A percentile compares a stretch with the other conserved stretches of the same genome.
These are phyloP conservation scores for Lysandra coridon DNA, from an alignment of 2,888 invertebrate species.

Conservation along the genomic window DNA sequence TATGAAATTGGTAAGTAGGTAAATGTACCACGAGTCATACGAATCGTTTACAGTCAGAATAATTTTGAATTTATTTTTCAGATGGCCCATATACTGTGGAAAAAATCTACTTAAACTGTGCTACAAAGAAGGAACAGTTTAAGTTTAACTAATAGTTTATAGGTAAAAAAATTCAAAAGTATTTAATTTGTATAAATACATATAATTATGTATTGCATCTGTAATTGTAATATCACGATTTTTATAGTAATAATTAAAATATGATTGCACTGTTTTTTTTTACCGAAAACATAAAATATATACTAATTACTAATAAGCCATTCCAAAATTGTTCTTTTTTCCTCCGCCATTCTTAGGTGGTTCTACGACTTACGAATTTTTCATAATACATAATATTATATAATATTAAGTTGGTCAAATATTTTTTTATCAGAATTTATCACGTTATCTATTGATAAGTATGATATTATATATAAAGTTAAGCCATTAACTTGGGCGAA, in stretches of 20 bases:
- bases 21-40: not conserved
- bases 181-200: not conserved
- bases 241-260: no score
- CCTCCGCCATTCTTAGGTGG: no score
- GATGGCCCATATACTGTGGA: constrained; percentile 75
- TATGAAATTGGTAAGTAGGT: constrained; percentile 78
- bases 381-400: no score
- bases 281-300: no score
- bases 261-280: no score
- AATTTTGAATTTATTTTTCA: constrained; percentile 45
- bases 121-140: constrained; percentile 43
- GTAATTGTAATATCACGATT: no score
- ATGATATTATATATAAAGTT: not conserved
- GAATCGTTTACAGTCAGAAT: not conserved
- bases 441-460: not conserved
- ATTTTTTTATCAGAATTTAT: not conserved
- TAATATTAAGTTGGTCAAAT: not conserved
- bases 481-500: not conserved
- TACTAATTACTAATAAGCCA: no score
- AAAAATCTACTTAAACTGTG: constrained; percentile 47
- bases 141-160: constrained; percentile 39
- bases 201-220: no score
- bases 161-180: not conserved
- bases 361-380: no score
- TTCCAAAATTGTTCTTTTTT: no score